Conservation (phyloP, 2,113 vertebrate genomes). For the Stomatorhinus ivindoensis region DNA sequence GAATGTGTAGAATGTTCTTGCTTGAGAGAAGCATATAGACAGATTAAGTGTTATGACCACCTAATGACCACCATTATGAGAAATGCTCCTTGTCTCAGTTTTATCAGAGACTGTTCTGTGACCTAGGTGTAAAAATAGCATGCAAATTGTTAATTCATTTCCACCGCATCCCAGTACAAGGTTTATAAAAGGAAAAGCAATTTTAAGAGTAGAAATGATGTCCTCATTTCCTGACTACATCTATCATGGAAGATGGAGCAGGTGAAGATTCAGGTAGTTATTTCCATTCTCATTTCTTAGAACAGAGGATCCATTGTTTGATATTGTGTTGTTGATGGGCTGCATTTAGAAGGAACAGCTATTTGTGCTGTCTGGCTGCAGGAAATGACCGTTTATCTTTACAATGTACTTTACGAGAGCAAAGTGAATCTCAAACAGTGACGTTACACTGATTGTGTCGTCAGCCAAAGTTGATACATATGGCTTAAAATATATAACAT, state of each 20-base stretch:
- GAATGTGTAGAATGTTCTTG: neutral
- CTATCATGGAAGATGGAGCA: conserved; percentile 27
- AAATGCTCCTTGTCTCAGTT: neutral
- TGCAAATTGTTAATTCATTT: conserved; percentile 33
- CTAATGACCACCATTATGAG: neutral
- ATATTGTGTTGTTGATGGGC: neutral
- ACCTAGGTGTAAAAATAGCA: conserved; percentile 32
- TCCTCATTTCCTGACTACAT: conserved; percentile 35
- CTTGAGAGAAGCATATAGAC: neutral
- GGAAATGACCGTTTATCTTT: conserved; percentile 3
- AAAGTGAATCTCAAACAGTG: neutral
- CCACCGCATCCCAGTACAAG: conserved; percentile 21
- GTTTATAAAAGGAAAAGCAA: conserved; percentile 31
- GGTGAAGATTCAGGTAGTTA: conserved; percentile 25
- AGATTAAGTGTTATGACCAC: neutral
- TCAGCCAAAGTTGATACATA: neutral
- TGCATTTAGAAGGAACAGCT: neutral
- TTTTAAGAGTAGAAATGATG: conserved; percentile 30
- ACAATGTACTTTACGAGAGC: neutral
- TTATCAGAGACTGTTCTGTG: conserved; percentile 18
- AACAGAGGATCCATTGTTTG: neutral
- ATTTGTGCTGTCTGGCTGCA: neutral
- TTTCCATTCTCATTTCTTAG: neutral
- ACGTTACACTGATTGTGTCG: neutral
- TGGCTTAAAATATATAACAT: neutral